Percentiles rank a stretch among this genome's conserved stretches.
Conservation (phyloP, 2,113 vertebrate genomes). For the Eulemur macaco region DNA sequence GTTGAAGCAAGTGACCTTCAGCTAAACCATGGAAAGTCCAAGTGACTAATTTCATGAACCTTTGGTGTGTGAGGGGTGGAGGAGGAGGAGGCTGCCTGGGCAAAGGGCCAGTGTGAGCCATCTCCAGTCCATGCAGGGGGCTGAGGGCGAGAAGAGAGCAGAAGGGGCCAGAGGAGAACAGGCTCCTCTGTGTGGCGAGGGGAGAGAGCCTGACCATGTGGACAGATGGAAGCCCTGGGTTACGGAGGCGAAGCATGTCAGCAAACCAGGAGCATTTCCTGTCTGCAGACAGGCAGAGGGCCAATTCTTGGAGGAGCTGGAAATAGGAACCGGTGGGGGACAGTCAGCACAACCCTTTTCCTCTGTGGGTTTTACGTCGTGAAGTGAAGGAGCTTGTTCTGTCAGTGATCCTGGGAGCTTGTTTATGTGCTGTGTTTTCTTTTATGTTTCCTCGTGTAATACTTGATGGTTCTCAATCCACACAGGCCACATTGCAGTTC, state of each 20-base stretch:
- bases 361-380: neutral
- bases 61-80: neutral
- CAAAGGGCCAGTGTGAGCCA: constrained; percentile 12
- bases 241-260: constrained; percentile 37
- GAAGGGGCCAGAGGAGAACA: constrained; percentile 1
- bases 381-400: neutral
- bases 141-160: neutral
- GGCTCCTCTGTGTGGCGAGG: neutral
- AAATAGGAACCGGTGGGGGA: constrained; percentile 43
- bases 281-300: constrained; percentile 46
- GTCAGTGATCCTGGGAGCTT: neutral
- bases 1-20: constrained; percentile 61
- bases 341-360: neutral
- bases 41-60: constrained; percentile 62
- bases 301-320: constrained; percentile 67
- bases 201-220: neutral
- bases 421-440: neutral
- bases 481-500: neutral
- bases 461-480: neutral
- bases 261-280: constrained; percentile 62
- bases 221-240: constrained; percentile 69
- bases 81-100: neutral
- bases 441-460: constrained; percentile 42
- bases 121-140: neutral
- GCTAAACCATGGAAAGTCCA: constrained; percentile 61